phyloP scores from a whole-genome alignment of 2,888 invertebrate genomes.

The Selenia dentaria region DNA sequence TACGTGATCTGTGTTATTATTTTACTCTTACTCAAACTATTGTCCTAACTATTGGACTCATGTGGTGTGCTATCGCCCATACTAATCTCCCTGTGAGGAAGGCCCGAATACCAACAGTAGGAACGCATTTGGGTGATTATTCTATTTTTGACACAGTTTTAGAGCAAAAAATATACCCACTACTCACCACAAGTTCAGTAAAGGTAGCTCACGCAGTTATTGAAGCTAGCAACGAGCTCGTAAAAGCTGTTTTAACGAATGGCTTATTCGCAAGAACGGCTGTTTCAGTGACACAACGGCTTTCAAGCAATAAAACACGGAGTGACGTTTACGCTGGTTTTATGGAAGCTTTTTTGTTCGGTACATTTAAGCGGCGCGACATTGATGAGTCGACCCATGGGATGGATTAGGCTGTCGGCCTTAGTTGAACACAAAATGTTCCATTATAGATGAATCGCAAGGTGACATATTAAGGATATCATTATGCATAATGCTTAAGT shows the following conservation, averaged over 20 bases:
- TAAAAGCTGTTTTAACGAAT: slow-evolving; percentile 60
- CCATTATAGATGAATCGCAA: slow-evolving; percentile 8
- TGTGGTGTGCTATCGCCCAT: no score
- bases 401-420: slow-evolving; percentile 45
- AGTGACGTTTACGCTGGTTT: slow-evolving; percentile 60
- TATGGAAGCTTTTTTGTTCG: slow-evolving; percentile 69
- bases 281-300: slow-evolving; percentile 58
- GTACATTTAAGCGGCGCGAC: slow-evolving; percentile 62
- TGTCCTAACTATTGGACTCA: no score
- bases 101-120: no score
- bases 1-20: no score
- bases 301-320: slow-evolving; percentile 71
- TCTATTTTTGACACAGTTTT: no score
- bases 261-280: slow-evolving; percentile 51
- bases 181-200: no score
- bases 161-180: no score
- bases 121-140: no score
- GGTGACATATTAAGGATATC: slow-evolving; percentile 33
- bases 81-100: no score
- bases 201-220: slow-evolving; percentile 25
- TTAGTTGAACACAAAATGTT: slow-evolving; percentile 21
- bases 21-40: no score
- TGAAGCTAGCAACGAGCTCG: slow-evolving; percentile 39
- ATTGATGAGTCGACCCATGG: slow-evolving; percentile 35
- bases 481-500: slow-evolving; percentile 42